phyloP scores from a whole-genome alignment of 1,140 invertebrate species.

The Lucilia cuprina region DNA sequence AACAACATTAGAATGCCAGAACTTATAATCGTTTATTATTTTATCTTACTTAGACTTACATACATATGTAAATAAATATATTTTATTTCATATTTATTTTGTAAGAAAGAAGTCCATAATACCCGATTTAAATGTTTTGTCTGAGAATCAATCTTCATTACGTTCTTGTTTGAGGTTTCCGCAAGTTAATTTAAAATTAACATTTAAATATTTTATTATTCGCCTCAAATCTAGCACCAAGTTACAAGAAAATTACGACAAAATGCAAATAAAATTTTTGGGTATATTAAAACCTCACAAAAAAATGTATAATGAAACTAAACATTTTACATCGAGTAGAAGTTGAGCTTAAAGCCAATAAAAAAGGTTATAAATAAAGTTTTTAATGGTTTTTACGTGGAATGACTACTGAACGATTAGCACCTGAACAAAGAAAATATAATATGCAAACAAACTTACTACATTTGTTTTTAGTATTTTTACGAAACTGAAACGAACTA shows the following conservation, averaged over 20 bases:
- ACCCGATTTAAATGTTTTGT: no score
- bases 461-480: not conserved
- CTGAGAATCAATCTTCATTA: not conserved
- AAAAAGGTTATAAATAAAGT: constrained; percentile 33
- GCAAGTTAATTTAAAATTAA: not conserved
- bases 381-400: constrained; percentile 31
- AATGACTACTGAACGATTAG: constrained; percentile 26
- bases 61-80: no score
- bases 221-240: not conserved
- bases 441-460: not conserved
- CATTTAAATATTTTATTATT: not conserved
- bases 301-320: no score
- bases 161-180: not conserved
- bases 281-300: no score
- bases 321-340: not conserved
- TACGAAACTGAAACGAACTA: not conserved
- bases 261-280: not conserved
- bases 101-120: no score
- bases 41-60: no score
- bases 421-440: constrained; percentile 4
- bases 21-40: no score
- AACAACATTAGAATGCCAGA: no score
- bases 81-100: no score
- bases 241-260: not conserved
- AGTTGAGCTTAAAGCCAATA: constrained; percentile 11